A percentile compares a stretch with the other conserved stretches of the same genome.
Conservation (phyloP, 2,888 invertebrate species). For the Chirona hameri region DNA sequence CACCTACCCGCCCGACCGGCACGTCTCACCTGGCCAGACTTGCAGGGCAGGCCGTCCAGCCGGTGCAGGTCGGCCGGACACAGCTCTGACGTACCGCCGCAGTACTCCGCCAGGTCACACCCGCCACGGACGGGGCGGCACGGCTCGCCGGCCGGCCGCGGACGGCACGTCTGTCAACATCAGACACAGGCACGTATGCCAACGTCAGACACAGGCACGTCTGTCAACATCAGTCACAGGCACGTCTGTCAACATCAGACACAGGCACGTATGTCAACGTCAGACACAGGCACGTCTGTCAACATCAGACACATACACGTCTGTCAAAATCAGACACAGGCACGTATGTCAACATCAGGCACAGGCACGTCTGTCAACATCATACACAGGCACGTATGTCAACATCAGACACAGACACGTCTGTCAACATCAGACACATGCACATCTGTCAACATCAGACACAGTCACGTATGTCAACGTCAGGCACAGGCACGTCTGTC, state of each 20-base stretch:
- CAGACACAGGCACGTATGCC: too few relatives aligned
- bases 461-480: too few relatives aligned
- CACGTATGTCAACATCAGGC: too few relatives aligned
- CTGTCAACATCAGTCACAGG: background rate
- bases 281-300: conserved; percentile 33
- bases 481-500: too few relatives aligned
- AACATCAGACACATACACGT: background rate
- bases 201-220: background rate
- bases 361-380: background rate
- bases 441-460: background rate
- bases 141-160: conserved; percentile 67
- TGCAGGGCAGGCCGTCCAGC: conserved; percentile 80
- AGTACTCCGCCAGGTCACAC: conserved; percentile 94
- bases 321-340: background rate
- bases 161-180: conserved; percentile 60
- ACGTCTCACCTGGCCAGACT: conserved; percentile 60
- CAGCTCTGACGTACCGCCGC: conserved; percentile 86
- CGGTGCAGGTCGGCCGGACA: conserved; percentile 88
- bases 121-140: conserved; percentile 80
- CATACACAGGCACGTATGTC: conserved; percentile 4
- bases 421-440: conserved; percentile 4
- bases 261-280: conserved; percentile 11
- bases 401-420: too few relatives aligned
- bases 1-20: too few relatives aligned
- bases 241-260: background rate